Base-by-base conservation (phyloP, 2,888 invertebrate species). In the Seira ritae region DNA sequence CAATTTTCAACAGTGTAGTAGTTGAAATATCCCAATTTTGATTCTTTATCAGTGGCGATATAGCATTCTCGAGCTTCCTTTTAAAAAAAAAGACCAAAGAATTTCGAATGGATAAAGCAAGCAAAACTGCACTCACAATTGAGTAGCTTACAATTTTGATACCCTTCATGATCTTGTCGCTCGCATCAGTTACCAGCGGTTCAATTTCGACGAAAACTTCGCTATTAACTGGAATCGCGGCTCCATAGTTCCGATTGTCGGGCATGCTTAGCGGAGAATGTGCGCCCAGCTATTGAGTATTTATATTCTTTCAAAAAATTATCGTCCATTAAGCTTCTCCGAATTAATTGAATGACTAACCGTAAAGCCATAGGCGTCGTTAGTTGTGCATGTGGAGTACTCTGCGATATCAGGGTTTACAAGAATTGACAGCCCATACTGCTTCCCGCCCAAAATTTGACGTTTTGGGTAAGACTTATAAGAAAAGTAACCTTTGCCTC, bases 151-250 rank as follows among this genome's bases (percentile, higher is more conserved):
- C 74, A n/a, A 62, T 10, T 10, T 4, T 1, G 10, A 76, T 69
- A 15, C 15, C 19, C 4, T 24, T 24, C 22, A 76, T 50, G 22
- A 23, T 12, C 17, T 55, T 22, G 1, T 71, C 31, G 37, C 75
- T 19, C 0, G 70, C 42, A 19, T 75, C 31, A 0, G 70, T 68
- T 1, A 82, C 60, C 0, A 46, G 2, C 0, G 82, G 72, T 17
- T 82, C 72, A 1, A 82, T 20, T 0, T 82, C 77, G 0, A 82
- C 77, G 12, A 77, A 82, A 1, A 82, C 69, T 46, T 82, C 82
- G 65, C 68, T 77, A 6, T 20, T 50, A 10, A 37, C n/a, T n/a
- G 82, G 72, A 12, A 82, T 15, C 8, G 62, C 77, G 15, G 72
- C 12, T 8, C 68, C 82, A 19, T 24, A 73, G 0, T 82, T 72